A percentile compares a stretch with the other conserved stretches of the same genome.
phyloP scores from a whole-genome alignment of 2,888 invertebrate species.

The Hydrotaea cyrtoneurina region DNA sequence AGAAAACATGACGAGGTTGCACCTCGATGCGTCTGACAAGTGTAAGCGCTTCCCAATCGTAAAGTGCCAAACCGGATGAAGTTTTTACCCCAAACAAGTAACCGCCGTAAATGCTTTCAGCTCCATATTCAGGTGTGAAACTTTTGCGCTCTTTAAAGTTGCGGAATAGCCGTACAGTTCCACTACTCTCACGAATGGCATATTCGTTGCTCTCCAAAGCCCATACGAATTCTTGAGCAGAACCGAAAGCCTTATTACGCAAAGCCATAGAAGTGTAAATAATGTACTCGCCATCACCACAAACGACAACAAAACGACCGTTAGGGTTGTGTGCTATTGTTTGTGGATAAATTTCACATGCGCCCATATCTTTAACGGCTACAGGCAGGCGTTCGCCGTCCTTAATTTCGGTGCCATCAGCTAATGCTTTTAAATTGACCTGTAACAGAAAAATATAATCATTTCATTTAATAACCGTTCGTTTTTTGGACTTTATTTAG shows the following conservation, averaged over 20 bases:
- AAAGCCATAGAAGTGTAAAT: slow-evolving; percentile 99
- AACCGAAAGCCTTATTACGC: slow-evolving; percentile 98
- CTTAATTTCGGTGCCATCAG: slow-evolving; percentile 86
- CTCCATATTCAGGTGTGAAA: slow-evolving; percentile 98
- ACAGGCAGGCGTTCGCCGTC: slow-evolving; percentile 97
- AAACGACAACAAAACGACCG: slow-evolving; percentile 95
- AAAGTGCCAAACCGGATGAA: slow-evolving; percentile 95
- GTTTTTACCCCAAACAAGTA: slow-evolving; percentile 94
- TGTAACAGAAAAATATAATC: slow-evolving; percentile 45
- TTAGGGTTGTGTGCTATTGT: slow-evolving; percentile 99
- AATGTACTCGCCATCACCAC: slow-evolving; percentile 99
- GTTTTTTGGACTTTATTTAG: background rate
- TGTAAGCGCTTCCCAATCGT: slow-evolving; percentile 97
- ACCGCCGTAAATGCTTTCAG: slow-evolving; percentile 97
- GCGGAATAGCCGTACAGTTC: slow-evolving; percentile 95
- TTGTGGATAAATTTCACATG: slow-evolving; percentile 99
- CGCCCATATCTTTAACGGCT: slow-evolving; percentile 98
- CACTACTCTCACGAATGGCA: slow-evolving; percentile 93
- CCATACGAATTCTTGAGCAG: slow-evolving; percentile 99
- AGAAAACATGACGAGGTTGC: slow-evolving; percentile 94
- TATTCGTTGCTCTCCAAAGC: slow-evolving; percentile 97
- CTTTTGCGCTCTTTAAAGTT: slow-evolving; percentile 98
- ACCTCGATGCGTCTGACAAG: slow-evolving; percentile 98
- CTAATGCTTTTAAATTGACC: slow-evolving; percentile 78
- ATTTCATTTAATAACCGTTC: background rate